Percentiles rank a stretch among this genome's conserved stretches.
These are phyloP conservation scores for Nowickia ferox DNA, from an alignment of 2,888 invertebrate genomes.

Conservation along the genomic window DNA sequence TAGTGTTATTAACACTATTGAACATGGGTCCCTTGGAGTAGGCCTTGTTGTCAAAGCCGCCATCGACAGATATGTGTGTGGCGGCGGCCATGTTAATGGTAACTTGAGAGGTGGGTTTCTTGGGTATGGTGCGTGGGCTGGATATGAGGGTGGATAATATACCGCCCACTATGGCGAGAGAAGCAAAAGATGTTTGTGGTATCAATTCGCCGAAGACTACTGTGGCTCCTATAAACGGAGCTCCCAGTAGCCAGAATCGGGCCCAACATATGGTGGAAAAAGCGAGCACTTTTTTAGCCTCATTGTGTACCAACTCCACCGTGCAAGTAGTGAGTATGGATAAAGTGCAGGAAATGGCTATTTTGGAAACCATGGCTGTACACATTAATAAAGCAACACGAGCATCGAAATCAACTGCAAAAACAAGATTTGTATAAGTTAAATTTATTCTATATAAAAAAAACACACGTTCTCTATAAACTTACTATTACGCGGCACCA, in stretches of 20 bases:
- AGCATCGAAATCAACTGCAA: slow-evolving; percentile 78
- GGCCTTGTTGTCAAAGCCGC: slow-evolving; percentile 79
- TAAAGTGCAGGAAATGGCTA: slow-evolving; percentile 82
- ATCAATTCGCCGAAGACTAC: slow-evolving; percentile 81
- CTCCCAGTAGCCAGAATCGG: slow-evolving; percentile 82
- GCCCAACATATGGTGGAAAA: slow-evolving; percentile 83
- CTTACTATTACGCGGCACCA: slow-evolving; percentile 80
- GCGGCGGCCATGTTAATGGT: slow-evolving; percentile 71
- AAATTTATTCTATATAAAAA: background rate
- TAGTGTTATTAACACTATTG: slow-evolving; percentile 76
- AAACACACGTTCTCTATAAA: slow-evolving; percentile 9
- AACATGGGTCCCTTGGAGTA: slow-evolving; percentile 87
- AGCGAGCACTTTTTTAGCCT: slow-evolving; percentile 81
- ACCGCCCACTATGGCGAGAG: slow-evolving; percentile 81
- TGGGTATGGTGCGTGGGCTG: slow-evolving; percentile 81
- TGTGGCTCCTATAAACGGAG: slow-evolving; percentile 83
- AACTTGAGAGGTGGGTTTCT: slow-evolving; percentile 74
- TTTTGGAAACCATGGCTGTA: slow-evolving; percentile 83
- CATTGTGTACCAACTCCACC: slow-evolving; percentile 81
- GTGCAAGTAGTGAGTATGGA: slow-evolving; percentile 83
- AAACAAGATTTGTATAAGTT: background rate
- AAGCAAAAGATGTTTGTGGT: slow-evolving; percentile 82
- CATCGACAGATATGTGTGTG: slow-evolving; percentile 72
- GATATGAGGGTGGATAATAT: slow-evolving; percentile 80
- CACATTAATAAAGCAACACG: slow-evolving; percentile 82